A percentile compares a stretch with the other conserved stretches of the same genome.
Conservation (phyloP, 2,797 vertebrate species). For the Gallinago solitaria region DNA sequence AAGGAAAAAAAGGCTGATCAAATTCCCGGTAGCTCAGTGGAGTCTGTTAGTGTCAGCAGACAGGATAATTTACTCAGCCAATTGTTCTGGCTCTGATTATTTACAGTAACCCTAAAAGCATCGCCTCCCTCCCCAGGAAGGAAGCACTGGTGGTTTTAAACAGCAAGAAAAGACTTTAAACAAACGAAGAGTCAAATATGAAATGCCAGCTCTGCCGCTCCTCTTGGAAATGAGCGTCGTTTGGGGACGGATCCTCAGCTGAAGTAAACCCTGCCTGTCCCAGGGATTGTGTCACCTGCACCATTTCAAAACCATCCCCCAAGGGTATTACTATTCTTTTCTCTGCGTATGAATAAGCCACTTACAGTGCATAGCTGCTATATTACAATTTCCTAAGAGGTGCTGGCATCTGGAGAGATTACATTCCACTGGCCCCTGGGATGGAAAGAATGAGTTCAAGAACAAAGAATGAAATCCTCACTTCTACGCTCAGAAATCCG, state of each 20-base stretch:
- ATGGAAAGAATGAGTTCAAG: slow-evolving; percentile 73
- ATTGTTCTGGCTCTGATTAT: slow-evolving; percentile 42
- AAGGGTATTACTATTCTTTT: slow-evolving; percentile 37
- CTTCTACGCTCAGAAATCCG: slow-evolving; percentile 58
- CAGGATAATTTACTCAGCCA: slow-evolving; percentile 41
- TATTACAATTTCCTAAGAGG: slow-evolving; percentile 71
- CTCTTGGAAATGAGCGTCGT: background rate
- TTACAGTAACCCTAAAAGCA: slow-evolving; percentile 39
- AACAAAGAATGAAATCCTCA: slow-evolving; percentile 70
- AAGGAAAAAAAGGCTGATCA: background rate
- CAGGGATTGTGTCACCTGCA: background rate
- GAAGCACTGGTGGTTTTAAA: slow-evolving; percentile 34
- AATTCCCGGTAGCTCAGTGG: background rate
- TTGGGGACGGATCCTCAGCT: background rate
- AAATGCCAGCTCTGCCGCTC: background rate
- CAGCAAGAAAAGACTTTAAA: slow-evolving; percentile 41
- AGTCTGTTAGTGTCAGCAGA: slow-evolving; percentile 45
- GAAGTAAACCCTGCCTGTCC: background rate
- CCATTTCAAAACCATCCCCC: background rate
- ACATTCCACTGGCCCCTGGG: slow-evolving; percentile 70
- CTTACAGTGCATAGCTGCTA: slow-evolving; percentile 60
- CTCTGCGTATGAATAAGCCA: slow-evolving; percentile 59
- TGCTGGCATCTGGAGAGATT: slow-evolving; percentile 74
- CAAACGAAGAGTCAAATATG: background rate
- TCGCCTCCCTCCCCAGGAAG: slow-evolving; percentile 26